phyloP scores from a whole-genome alignment of 2,888 invertebrate species.

The Parnassius smintheus region DNA sequence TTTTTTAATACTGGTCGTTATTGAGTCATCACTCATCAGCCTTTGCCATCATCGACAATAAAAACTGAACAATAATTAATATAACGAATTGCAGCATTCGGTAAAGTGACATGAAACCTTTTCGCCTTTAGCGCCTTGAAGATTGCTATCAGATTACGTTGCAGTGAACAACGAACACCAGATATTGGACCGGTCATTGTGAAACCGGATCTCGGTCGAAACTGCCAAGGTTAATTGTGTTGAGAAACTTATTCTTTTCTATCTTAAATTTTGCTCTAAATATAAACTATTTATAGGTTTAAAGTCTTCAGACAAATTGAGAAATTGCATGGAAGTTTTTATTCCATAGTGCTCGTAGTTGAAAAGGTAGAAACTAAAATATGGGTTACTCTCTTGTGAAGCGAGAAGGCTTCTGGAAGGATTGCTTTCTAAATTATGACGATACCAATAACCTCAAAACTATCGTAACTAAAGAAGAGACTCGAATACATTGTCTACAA shows the following conservation, averaged over 20 bases:
- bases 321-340: no score
- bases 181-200: conserved; percentile 24
- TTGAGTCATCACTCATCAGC: background rate
- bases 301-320: no score
- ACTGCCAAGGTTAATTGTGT: conserved; percentile 33
- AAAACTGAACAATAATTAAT: conserved; percentile 1
- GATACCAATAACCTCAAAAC: no score
- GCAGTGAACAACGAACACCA: conserved; percentile 8
- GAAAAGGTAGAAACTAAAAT: no score
- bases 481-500: no score
- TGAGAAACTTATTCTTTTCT: conserved; percentile 30
- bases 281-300: no score
- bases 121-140: conserved; percentile 26
- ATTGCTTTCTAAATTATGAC: no score
- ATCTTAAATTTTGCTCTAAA: conserved; percentile 25
- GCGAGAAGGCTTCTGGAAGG: no score
- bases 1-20: background rate
- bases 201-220: conserved; percentile 34
- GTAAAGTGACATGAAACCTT: background rate
- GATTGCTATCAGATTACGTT: conserved; percentile 27
- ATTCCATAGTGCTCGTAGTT: no score
- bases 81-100: background rate
- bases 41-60: background rate
- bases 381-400: no score
- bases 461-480: no score